Base-by-base conservation (phyloP, 2,113 vertebrate species). In the Gymnogyps californianus region DNA sequence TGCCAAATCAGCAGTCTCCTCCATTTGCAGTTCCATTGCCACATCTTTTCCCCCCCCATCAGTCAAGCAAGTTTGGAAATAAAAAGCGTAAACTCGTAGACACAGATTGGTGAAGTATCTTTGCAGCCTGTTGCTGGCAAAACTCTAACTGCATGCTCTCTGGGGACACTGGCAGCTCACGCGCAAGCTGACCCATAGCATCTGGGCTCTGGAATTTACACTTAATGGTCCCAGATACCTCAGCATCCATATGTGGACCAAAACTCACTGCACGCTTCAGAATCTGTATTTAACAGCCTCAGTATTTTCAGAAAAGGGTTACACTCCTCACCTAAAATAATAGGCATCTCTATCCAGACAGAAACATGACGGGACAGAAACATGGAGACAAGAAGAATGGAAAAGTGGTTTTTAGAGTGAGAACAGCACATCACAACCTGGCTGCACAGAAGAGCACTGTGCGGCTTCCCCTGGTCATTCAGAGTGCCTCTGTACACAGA, bases 11-110 rank as follows among this genome's bases (percentile, higher is more conserved):
- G 38, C 72, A 66, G 7, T 40, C 10, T 74, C 18, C 26, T 77
- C 59, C 32, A 77, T 93, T 90, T 93, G 42, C 4, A 6, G 36
- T 76, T 94, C 94, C 84, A 74, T 93, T 85, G 54, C n/a, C 51
- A n/a, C 1, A 0, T 46, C 52, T 91, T 91, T 83, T 87, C 77
- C 70, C 69, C 67, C 64, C 36, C 85, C 91, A 92, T 81, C 77
- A 75, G 49, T 81, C 64, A 90, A 93, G 26, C 72, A 81, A 93
- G 58, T 95, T 92, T 85, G 64, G 70, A 94, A 96, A 85, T 59
- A 55, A 94, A 93, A 92, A 47, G 26, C 29, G 36, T 20, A 75
- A 77, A 93, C 24, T 92, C n/a, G 54, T 77, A 75, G 46, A 81
- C 21, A 82, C 12, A 32, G 24, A 32, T 76, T 52, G 83, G 28